Evolutionary conservation across 2,113 vertebrate genomes (phyloP).

Genomic region (Galemys pyrenaicus): DNA sequence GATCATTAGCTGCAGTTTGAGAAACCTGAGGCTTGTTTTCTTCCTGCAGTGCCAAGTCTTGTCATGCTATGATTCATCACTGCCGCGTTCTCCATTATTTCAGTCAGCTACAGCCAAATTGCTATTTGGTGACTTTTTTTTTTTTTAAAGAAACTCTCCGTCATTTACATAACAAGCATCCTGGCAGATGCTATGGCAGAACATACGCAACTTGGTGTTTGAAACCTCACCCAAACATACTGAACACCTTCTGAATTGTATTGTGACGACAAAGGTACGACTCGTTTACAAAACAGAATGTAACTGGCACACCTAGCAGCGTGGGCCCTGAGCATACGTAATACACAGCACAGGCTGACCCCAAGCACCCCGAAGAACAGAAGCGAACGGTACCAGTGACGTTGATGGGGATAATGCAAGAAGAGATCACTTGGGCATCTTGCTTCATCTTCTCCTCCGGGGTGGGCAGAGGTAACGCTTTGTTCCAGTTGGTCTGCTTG

Average conservation of each 20-base stretch:
- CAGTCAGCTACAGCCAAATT: constrained; percentile 84
- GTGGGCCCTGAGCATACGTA: constrained; percentile 73
- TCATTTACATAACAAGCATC: constrained; percentile 80
- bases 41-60: constrained; percentile 79
- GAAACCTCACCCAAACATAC: constrained; percentile 58
- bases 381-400: constrained; percentile 94
- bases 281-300: constrained; percentile 19
- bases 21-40: constrained; percentile 79
- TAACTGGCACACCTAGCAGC: constrained; percentile 46
- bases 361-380: constrained; percentile 71
- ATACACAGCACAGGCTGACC: constrained; percentile 73
- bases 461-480: constrained; percentile 96
- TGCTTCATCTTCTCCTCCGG: constrained; percentile 98
- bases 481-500: constrained; percentile 99
- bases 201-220: constrained; percentile 67
- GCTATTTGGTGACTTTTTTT: constrained; percentile 77
- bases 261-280: constrained; percentile 45
- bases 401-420: constrained; percentile 98
- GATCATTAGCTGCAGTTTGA: constrained; percentile 73
- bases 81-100: constrained; percentile 84
- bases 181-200: constrained; percentile 71
- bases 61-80: constrained; percentile 87
- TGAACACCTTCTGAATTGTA: constrained; percentile 29
- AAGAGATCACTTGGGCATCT: constrained; percentile 94
- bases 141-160: constrained; percentile 76